Percentiles rank a stretch among this genome's conserved stretches.
Evolutionary conservation across 2,797 vertebrate genomes (phyloP).

Genomic region (Anguilla marmorata): DNA sequence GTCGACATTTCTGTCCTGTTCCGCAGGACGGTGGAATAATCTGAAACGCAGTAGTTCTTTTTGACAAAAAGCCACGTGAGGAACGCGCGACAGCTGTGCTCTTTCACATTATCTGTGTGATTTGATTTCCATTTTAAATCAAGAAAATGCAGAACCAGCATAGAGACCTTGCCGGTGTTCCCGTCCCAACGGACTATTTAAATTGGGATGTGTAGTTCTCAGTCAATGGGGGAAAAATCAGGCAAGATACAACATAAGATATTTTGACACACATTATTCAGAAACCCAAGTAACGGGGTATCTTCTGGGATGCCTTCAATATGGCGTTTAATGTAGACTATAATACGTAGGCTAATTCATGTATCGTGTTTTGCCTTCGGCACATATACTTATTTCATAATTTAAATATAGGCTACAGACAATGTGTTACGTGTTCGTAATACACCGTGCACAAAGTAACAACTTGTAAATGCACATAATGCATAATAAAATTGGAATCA

Average conservation of each 20-base stretch:
- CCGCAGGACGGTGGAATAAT: constrained; percentile 13
- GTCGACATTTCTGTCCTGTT: neutral
- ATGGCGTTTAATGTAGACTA: neutral
- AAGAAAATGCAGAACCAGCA: neutral
- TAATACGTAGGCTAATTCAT: neutral
- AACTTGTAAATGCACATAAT: neutral
- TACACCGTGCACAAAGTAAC: neutral
- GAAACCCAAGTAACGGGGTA: neutral
- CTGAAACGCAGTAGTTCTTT: neutral
- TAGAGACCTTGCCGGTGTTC: neutral
- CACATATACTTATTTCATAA: neutral
- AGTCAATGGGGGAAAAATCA: neutral
- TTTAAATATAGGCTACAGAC: neutral
- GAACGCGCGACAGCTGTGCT: neutral
- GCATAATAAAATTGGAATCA: too few species aligned
- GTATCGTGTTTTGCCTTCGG: neutral
- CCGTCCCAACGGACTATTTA: neutral
- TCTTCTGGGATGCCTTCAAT: neutral
- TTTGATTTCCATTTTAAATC: constrained; percentile 30
- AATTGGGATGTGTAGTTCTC: neutral
- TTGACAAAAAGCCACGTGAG: constrained; percentile 6
- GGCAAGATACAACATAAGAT: neutral
- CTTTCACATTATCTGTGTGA: constrained; percentile 16
- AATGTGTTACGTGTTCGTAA: neutral
- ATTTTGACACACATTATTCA: neutral